Base-by-base conservation (phyloP, 1,140 invertebrate species). In the Notospermus geniculatus region DNA sequence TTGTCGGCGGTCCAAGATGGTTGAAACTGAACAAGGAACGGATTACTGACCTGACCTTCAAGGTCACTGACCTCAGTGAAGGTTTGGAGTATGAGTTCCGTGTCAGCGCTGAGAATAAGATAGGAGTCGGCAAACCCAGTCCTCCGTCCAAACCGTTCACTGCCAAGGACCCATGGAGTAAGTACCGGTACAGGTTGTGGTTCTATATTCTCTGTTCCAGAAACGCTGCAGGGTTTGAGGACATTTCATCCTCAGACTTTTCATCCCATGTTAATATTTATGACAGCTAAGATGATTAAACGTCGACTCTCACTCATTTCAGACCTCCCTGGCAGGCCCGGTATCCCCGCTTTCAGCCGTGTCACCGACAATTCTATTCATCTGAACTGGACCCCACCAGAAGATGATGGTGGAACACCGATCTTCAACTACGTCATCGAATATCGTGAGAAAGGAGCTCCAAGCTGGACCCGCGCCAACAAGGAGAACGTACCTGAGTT, bases 351-450 rank as follows among this genome's bases (percentile, higher is more conserved):
- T 22, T 55, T 41, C 19, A 57, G 56, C 22, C n/a, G 32, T 5
- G 32, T 57, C 30, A 39, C 29, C 13, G 32, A 57, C n/a, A 11
- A 32, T 19, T 57, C 56, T 17, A 23, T 32, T 11, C 15, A 19
- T 22, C 32, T 57, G 29, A 39, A 27, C 19, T 98, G 95, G 95
- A 88, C 92, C 61, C 95, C 95, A 76, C 95, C 95, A 27, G 92
- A 94, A 73, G 94, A 97, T 76, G 95, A 98, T 82, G 95, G 95
- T 72, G 95, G 95, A 36, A 90, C 92, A 76, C 93, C 93, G 4
- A 87, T 97, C 15, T 62, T 32, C 39, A 39, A 39, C 36, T 62
- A 62, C 32, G 23, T 50, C 39, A 22, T 62, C 5, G 60, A 62
- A 60, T 32, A 39, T 11, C 28, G 39, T n/a, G 7, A 19, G 2